Evolutionary conservation across 35 echinoderm and acorn worm species (phyloP).

Genomic region (Apostichopus californicus): DNA sequence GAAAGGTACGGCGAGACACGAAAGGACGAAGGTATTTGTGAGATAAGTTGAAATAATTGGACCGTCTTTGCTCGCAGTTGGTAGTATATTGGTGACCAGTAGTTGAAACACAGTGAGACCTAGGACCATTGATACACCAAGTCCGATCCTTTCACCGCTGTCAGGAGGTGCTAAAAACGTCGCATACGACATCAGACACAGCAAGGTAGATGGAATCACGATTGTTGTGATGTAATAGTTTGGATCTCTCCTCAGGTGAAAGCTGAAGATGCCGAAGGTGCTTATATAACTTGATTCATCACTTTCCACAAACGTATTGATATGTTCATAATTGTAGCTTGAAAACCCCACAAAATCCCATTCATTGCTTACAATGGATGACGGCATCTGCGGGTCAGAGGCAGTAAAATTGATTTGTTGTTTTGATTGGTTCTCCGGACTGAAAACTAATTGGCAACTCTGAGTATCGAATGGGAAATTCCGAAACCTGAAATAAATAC

Average conservation of each 20-base stretch:
- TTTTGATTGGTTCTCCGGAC: background rate
- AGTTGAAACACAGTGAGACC: slow-evolving; percentile 43
- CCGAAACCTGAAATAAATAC: background rate
- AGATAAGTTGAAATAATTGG: background rate
- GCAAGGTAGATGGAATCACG: background rate
- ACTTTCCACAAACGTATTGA: too few relatives aligned
- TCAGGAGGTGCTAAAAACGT: slow-evolving; percentile 31
- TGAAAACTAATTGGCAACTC: background rate
- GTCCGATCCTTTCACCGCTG: slow-evolving; percentile 28
- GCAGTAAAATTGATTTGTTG: background rate
- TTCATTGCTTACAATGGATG: background rate
- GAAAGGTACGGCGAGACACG: background rate
- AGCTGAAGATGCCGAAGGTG: background rate
- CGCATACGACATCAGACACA: background rate
- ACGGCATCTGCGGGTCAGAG: background rate
- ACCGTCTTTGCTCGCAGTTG: background rate
- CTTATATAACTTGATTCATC: background rate
- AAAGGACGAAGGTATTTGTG: background rate
- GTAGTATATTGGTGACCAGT: background rate
- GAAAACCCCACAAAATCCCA: background rate
- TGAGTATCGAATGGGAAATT: slow-evolving; percentile 15
- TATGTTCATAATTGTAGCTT: background rate
- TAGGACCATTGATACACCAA: slow-evolving; percentile 17
- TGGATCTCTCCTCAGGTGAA: background rate
- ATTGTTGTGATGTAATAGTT: slow-evolving; percentile 13